Conservation (phyloP, 2,797 vertebrate genomes). For the Mycteria americana region DNA sequence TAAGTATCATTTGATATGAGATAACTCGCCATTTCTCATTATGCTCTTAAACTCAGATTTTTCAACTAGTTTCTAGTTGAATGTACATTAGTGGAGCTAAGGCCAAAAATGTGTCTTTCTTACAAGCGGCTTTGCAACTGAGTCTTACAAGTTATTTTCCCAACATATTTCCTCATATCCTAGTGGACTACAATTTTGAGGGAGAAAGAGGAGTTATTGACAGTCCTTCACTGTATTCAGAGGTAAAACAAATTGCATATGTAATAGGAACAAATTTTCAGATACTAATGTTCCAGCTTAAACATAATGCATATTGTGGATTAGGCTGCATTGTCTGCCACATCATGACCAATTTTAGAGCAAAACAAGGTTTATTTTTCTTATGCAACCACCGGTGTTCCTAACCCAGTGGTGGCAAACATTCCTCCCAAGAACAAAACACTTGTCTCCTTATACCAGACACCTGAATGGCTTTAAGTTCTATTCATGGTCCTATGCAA, state of each 20-base stretch:
- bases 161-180: neutral
- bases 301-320: fast-evolving
- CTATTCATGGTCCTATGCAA: neutral
- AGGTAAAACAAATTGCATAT: neutral
- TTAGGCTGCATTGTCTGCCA: neutral
- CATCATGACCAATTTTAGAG: neutral
- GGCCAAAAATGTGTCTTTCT: fast-evolving
- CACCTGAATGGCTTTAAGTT: neutral
- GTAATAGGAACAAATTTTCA: neutral
- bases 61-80: neutral
- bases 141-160: neutral
- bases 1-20: neutral
- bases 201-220: neutral
- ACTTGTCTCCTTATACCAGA: neutral
- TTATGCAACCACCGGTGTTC: fast-evolving
- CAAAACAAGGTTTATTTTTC: neutral
- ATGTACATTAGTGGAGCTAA: neutral
- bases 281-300: neutral
- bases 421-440: fast-evolving
- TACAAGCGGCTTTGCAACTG: neutral
- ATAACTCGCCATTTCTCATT: neutral
- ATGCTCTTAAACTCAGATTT: neutral
- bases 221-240: neutral
- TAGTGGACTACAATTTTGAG: neutral
- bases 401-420: neutral